Percentiles rank a stretch among this genome's conserved stretches.
These are phyloP conservation scores for Pediacus dermestoides DNA, from an alignment of 2,888 invertebrate genomes.

Conservation along the genomic window DNA sequence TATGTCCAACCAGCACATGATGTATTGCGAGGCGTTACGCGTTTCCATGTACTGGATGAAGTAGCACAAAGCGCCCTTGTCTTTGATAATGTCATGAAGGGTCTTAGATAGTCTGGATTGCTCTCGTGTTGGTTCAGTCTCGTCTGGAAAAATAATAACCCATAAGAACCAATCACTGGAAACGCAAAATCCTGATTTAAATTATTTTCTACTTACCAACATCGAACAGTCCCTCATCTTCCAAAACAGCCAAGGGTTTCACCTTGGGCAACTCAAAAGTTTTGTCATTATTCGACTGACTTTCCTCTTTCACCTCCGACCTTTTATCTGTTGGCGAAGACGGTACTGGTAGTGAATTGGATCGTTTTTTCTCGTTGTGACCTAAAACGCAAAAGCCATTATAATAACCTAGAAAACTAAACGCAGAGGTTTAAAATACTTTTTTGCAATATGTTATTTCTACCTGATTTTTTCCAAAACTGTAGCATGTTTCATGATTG, in stretches of 20 bases:
- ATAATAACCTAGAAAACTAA: slow-evolving; percentile 21
- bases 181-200: no score
- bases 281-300: slow-evolving; percentile 4
- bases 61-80: slow-evolving; percentile 76
- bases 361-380: slow-evolving; percentile 30
- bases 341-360: slow-evolving; percentile 14
- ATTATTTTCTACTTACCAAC: slow-evolving; percentile 34
- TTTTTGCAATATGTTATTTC: slow-evolving; percentile 16
- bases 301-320: slow-evolving; percentile 2
- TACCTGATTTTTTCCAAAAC: slow-evolving; percentile 75
- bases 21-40: slow-evolving; percentile 61
- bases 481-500: slow-evolving; percentile 62
- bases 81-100: slow-evolving; percentile 69
- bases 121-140: slow-evolving; percentile 33
- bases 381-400: slow-evolving; percentile 29
- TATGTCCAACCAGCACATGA: slow-evolving; percentile 75
- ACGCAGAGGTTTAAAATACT: slow-evolving; percentile 15
- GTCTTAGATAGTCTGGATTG: slow-evolving; percentile 68
- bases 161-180: no score
- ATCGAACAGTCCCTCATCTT: slow-evolving; percentile 46
- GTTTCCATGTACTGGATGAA: slow-evolving; percentile 84
- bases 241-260: slow-evolving; percentile 31
- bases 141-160: slow-evolving; percentile 31
- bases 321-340: slow-evolving; percentile 6
- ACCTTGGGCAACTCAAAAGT: not conserved